These are phyloP conservation scores for Camponotus floridanus DNA, from an alignment of 1,140 invertebrate species.

Conservation along the genomic window DNA sequence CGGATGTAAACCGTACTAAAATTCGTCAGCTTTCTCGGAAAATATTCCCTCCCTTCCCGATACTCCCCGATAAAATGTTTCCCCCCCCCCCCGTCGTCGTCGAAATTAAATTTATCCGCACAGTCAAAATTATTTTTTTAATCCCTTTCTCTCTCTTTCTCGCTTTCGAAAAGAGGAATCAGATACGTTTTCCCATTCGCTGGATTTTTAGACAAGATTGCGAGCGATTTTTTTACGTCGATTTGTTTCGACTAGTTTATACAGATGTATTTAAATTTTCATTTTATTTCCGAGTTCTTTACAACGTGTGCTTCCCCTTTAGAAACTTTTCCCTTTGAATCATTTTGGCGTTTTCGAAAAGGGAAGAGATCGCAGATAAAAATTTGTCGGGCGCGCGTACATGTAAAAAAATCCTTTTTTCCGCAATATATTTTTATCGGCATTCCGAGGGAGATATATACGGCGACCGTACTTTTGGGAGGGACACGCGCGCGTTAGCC, in stretches of 20 bases:
- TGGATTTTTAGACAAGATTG: background rate
- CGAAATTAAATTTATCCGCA: conserved; percentile 2
- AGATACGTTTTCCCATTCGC: background rate
- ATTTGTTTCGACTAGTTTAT: too few species aligned
- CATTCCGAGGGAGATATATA: conserved; percentile 31
- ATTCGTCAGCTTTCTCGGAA: conserved; percentile 15
- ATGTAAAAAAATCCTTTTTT: conserved; percentile 14
- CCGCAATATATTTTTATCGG: conserved; percentile 35
- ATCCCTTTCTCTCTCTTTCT: background rate
- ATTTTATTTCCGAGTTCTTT: background rate
- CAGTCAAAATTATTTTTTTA: background rate
- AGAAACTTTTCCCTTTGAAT: background rate
- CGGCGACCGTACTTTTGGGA: background rate
- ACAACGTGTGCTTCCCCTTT: background rate
- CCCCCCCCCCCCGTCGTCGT: background rate
- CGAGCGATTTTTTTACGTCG: background rate
- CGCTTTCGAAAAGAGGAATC: background rate
- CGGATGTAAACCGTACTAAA: conserved; percentile 26
- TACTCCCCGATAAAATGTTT: conserved; percentile 3
- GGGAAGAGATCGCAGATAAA: background rate
- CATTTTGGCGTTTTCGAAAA: background rate
- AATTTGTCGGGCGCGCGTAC: background rate
- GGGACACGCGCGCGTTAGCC: conserved; percentile 8
- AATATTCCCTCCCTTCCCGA: background rate
- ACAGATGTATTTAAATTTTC: background rate